These are phyloP conservation scores for Andrena bucephala DNA, from an alignment of 2,888 invertebrate species.

Conservation along the genomic window DNA sequence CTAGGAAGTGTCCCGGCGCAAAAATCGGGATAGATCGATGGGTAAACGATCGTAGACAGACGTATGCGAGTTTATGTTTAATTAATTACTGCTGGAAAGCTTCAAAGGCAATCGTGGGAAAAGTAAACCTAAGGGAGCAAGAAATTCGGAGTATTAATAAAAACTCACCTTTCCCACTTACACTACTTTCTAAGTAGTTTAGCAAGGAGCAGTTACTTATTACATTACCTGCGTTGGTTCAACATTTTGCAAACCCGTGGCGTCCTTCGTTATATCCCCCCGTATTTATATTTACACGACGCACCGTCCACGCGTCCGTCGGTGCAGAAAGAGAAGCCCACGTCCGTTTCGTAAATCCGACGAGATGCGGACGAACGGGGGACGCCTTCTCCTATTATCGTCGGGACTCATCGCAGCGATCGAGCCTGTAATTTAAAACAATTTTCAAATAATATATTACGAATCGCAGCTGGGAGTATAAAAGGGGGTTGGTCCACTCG, in stretches of 20 bases:
- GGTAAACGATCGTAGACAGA: constrained; percentile 1
- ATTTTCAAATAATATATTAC: constrained; percentile 77
- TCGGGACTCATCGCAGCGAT: constrained; percentile 42
- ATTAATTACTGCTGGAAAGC: neutral
- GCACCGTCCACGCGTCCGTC: constrained; percentile 7
- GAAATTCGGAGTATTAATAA: neutral
- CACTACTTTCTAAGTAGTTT: no score
- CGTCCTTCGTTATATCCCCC: neutral
- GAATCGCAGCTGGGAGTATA: constrained; percentile 65
- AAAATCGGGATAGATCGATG: constrained; percentile 9
- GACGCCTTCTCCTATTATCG: constrained; percentile 66
- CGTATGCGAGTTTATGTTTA: neutral
- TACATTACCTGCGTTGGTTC: no score
- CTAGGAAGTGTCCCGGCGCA: neutral
- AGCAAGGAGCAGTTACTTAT: no score
- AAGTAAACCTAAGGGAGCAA: neutral
- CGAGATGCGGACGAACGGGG: constrained; percentile 54
- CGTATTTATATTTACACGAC: constrained; percentile 2
- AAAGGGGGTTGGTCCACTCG: constrained; percentile 51
- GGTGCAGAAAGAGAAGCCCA: constrained; percentile 8
- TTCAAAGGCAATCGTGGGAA: neutral
- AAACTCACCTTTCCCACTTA: no score
- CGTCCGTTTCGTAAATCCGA: constrained; percentile 20
- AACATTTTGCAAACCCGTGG: neutral
- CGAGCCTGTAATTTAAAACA: constrained; percentile 79